phyloP scores from a whole-genome alignment of 2,797 vertebrate species.

The Pteropus rufus region DNA sequence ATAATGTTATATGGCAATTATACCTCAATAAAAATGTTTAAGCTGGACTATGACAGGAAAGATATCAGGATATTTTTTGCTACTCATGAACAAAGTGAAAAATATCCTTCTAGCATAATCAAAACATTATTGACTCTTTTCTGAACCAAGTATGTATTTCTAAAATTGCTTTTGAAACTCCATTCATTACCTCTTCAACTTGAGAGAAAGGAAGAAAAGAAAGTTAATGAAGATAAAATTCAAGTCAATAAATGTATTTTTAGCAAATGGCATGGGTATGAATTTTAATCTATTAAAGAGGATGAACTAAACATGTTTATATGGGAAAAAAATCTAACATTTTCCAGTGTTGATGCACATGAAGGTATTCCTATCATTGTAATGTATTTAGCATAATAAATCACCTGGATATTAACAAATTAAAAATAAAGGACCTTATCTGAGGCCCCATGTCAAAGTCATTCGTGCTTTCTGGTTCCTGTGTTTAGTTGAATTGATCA shows the following conservation, averaged over 20 bases:
- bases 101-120: neutral
- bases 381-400: neutral
- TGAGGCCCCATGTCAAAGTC: neutral
- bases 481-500: neutral
- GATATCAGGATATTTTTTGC: neutral
- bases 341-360: neutral
- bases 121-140: neutral
- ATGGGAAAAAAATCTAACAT: neutral
- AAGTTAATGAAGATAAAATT: neutral
- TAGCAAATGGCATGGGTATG: neutral
- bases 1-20: neutral
- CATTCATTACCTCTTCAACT: neutral
- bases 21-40: neutral
- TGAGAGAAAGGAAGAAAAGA: neutral
- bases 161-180: neutral
- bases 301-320: neutral
- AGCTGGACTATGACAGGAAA: neutral
- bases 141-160: neutral
- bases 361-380: neutral
- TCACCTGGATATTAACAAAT: neutral
- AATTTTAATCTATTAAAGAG: neutral
- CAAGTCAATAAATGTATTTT: neutral
- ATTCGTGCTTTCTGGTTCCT: neutral
- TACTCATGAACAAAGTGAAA: neutral
- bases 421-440: slow-evolving; percentile 20